These are phyloP conservation scores for Aphelenchoides bicaudatus DNA, from an alignment of 2,888 invertebrate genomes.

Conservation along the genomic window DNA sequence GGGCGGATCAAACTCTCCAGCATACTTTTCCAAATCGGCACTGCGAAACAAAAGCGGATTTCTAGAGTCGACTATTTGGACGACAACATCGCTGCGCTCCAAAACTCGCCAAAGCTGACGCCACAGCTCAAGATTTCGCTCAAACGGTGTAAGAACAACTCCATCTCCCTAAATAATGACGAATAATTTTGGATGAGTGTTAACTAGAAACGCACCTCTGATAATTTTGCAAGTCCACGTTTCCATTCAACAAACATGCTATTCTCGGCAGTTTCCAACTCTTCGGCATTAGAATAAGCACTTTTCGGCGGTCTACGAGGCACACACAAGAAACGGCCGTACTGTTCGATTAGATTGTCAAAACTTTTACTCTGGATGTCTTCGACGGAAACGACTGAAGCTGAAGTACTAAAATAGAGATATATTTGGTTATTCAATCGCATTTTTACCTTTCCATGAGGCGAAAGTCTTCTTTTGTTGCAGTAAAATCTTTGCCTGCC, in stretches of 20 bases:
- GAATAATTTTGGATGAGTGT: slow-evolving; percentile 18
- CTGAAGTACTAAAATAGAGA: slow-evolving; percentile 34
- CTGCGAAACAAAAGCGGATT: slow-evolving; percentile 90
- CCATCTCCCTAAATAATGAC: slow-evolving; percentile 31
- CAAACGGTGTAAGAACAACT: slow-evolving; percentile 87
- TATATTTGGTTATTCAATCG: background rate
- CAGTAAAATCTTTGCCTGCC: slow-evolving; percentile 83
- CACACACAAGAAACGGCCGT: slow-evolving; percentile 71
- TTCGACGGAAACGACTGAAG: slow-evolving; percentile 44
- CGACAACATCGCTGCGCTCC: slow-evolving; percentile 70
- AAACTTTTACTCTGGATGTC: slow-evolving; percentile 40
- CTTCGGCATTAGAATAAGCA: slow-evolving; percentile 72
- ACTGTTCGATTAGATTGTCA: slow-evolving; percentile 54
- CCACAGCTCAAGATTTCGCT: slow-evolving; percentile 96
- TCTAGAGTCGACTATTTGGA: slow-evolving; percentile 82
- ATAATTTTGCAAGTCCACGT: slow-evolving; percentile 71
- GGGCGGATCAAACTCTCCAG: slow-evolving; percentile 71
- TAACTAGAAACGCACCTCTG: slow-evolving; percentile 45
- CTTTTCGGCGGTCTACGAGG: slow-evolving; percentile 84
- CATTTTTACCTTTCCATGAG: slow-evolving; percentile 52
- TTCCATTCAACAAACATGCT: slow-evolving; percentile 87
- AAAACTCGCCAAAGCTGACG: slow-evolving; percentile 95
- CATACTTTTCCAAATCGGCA: slow-evolving; percentile 82
- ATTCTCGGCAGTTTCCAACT: slow-evolving; percentile 76
- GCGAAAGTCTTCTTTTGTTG: slow-evolving; percentile 61